These are phyloP conservation scores for Temnothorax rugatulus DNA, from an alignment of 2,888 invertebrate species.

Conservation along the genomic window DNA sequence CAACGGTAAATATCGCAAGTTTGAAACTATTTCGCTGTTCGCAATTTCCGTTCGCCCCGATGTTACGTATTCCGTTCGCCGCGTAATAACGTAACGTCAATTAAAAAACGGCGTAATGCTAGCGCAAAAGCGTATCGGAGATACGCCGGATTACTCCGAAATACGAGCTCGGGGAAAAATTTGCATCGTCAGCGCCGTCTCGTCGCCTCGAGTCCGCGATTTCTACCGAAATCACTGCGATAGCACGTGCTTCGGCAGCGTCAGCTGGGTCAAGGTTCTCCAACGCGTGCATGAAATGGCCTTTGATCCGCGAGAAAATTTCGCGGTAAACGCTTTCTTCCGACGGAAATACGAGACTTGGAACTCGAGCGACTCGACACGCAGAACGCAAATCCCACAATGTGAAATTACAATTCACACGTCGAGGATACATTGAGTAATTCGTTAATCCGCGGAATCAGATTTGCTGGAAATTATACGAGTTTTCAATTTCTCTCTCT, in stretches of 20 bases:
- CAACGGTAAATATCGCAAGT: conserved; percentile 30
- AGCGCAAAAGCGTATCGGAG: not conserved
- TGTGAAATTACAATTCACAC: not conserved
- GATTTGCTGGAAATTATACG: conserved; percentile 39
- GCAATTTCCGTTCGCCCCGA: conserved; percentile 55
- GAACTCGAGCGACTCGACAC: not conserved
- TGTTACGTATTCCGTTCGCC: conserved; percentile 48
- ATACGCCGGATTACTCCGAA: conserved; percentile 23
- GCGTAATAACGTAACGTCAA: conserved; percentile 36
- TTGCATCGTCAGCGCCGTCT: conserved; percentile 25
- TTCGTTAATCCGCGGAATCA: conserved; percentile 26
- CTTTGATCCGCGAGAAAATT: conserved; percentile 38
- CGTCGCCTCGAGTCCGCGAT: conserved; percentile 35
- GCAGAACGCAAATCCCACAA: not conserved
- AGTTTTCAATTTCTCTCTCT: conserved; percentile 1
- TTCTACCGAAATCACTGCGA: conserved; percentile 56
- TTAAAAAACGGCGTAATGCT: conserved; percentile 11
- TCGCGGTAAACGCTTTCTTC: not conserved
- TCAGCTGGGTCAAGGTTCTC: conserved; percentile 79
- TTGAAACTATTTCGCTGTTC: conserved; percentile 40
- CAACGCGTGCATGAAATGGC: conserved; percentile 69
- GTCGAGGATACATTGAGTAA: not conserved
- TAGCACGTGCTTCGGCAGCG: conserved; percentile 56
- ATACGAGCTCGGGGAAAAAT: not conserved
- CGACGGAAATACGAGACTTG: not conserved